Evolutionary conservation across 1,140 invertebrate species (phyloP), one percentile per base, ranked within the genome.

Genomic region (Drosophila sp.): DNA sequence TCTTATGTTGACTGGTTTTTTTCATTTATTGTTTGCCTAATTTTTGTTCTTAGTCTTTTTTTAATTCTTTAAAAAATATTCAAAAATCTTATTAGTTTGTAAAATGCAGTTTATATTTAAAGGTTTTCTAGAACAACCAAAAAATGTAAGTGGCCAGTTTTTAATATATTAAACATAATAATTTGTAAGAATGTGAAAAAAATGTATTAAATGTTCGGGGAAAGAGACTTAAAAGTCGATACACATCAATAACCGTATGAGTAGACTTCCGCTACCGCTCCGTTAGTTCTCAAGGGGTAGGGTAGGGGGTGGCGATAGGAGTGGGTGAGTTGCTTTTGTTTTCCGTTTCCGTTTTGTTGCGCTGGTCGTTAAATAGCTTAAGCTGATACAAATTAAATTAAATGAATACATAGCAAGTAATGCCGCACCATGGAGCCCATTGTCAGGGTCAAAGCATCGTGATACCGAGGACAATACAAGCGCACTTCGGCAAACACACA

Each of bases 301-400:
- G 41, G 18, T 40, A 11, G 29, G 16, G 21, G 6, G 14, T 34
- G 18, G 11, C n/a, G n/a, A n/a, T n/a, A n/a, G n/a, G n/a, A n/a
- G n/a, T n/a, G 43, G 14, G 65, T 18, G 34, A 7, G 4, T 38
- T 38, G 8, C 8, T 25, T 34, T 51, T 63, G 36, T 21, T 58
- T 72, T 72, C 72, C 54, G 58, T 65, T 71, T 71, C 56, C 51
- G 61, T 53, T 74, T 75, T 75, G 53, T 40, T 40, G 13, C 13
- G 51, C 7, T 65, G 69, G 46, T 50, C 71, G 71, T 73, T 73
- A 73, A 76, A 69, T 69, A 54, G 74, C 74, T 76, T 76, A 78
- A 76, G 76, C 61, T 72, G 76, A 45, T 43, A 66, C 76, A 79
- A 79, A 79, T 79, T 79, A 76, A 79, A 79, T 79, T 78, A 78